A percentile compares a stretch with the other conserved stretches of the same genome.
Conservation (phyloP, 2,888 invertebrate species). For the Phortica magna region DNA sequence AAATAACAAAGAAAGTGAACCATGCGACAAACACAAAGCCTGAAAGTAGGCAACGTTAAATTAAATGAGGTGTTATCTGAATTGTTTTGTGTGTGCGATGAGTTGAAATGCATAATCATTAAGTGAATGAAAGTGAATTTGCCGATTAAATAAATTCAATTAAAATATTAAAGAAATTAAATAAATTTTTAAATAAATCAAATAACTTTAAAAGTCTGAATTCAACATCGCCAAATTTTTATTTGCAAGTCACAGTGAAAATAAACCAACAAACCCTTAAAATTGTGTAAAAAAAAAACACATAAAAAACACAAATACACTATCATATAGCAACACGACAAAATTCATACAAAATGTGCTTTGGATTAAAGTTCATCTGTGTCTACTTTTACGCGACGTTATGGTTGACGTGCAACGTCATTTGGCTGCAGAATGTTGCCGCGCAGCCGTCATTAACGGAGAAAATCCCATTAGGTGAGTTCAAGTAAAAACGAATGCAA, state of each 20-base stretch:
- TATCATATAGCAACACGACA: conserved; percentile 38
- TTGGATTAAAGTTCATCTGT: conserved; percentile 67
- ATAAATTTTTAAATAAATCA: not conserved
- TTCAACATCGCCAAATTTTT: not conserved
- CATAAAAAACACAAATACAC: conserved; percentile 20
- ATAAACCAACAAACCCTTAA: conserved; percentile 27
- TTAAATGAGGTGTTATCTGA: conserved; percentile 21
- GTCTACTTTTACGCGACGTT: conserved; percentile 62
- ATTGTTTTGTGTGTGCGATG: not conserved
- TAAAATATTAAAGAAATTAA: too few species aligned
- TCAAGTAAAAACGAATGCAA: conserved; percentile 22
- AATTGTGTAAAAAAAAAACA: conserved; percentile 12
- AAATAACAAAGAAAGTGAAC: conserved; percentile 5
- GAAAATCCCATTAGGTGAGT: conserved; percentile 78
- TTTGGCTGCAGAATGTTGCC: conserved; percentile 62
- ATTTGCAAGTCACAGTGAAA: conserved; percentile 16
- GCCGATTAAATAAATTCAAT: not conserved
- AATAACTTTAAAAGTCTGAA: not conserved
- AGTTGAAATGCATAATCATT: conserved; percentile 5
- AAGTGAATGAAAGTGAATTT: not conserved
- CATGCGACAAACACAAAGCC: not conserved
- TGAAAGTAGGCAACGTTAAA: conserved; percentile 29
- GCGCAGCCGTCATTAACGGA: conserved; percentile 78
- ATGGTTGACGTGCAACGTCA: conserved; percentile 72
- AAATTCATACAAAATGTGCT: conserved; percentile 69